Conservation (phyloP, 2,113 vertebrate genomes). For the Opisthocomus hoazin region DNA sequence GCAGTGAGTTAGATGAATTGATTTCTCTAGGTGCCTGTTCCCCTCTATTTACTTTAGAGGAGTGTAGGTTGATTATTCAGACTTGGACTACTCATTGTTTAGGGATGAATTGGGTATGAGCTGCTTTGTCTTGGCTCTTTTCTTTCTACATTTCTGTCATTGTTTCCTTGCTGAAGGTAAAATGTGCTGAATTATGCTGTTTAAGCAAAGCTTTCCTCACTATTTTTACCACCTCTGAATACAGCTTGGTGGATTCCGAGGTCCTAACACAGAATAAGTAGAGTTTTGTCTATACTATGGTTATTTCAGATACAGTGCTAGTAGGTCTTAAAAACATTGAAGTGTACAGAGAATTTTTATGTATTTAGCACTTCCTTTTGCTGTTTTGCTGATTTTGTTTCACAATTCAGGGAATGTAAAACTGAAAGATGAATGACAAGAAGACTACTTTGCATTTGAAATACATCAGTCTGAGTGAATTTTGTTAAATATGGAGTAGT, state of each 20-base stretch:
- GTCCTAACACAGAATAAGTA: not conserved
- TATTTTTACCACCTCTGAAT: not conserved
- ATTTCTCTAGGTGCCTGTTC: not conserved
- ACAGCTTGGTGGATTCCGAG: not conserved
- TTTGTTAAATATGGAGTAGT: slow-evolving; percentile 46
- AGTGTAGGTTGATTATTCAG: not conserved
- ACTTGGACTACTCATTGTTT: not conserved
- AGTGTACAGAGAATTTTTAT: not conserved
- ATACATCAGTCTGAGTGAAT: slow-evolving; percentile 43
- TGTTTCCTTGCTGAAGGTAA: not conserved
- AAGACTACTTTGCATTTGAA: slow-evolving; percentile 46
- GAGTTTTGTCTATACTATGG: not conserved
- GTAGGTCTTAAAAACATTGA: not conserved
- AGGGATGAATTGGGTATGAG: not conserved
- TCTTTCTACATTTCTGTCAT: not conserved
- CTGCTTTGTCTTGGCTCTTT: not conserved
- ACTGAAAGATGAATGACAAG: slow-evolving; percentile 34
- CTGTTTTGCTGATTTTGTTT: slow-evolving; percentile 37
- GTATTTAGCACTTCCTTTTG: slow-evolving; percentile 12
- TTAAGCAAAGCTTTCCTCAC: not conserved
- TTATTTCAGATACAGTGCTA: not conserved
- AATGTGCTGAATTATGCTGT: not conserved
- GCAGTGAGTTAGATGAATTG: not conserved
- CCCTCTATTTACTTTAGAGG: not conserved
- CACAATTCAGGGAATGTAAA: slow-evolving; percentile 19